Percentiles rank a stretch among this genome's conserved stretches.
Evolutionary conservation across 2,888 invertebrate species (phyloP).

Genomic region (Boloria selene): DNA sequence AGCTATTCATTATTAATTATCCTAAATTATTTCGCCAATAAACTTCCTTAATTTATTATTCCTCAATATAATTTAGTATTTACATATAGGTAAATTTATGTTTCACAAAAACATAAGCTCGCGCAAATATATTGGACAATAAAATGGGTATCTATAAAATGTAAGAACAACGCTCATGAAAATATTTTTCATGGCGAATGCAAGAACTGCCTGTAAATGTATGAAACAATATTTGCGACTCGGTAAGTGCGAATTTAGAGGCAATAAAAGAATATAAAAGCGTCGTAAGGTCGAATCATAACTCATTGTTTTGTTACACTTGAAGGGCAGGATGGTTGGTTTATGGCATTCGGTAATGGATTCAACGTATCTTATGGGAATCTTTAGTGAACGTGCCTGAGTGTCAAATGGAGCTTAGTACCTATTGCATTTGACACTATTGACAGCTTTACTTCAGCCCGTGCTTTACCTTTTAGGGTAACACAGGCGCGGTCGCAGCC

Average conservation of each 20-base stretch:
- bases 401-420: constrained; percentile 29
- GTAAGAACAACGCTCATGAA: constrained; percentile 27
- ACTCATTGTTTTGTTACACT: constrained; percentile 72
- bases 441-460: background rate
- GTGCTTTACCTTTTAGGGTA: background rate
- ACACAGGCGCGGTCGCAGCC: too few relatives aligned
- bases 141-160: constrained; percentile 33
- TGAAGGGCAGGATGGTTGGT: constrained; percentile 48
- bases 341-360: constrained; percentile 77
- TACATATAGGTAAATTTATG: background rate
- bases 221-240: constrained; percentile 56
- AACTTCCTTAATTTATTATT: too few relatives aligned
- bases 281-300: constrained; percentile 67
- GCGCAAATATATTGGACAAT: constrained; percentile 26
- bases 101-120: background rate
- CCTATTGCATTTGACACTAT: background rate
- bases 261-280: constrained; percentile 73
- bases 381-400: constrained; percentile 40
- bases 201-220: constrained; percentile 48
- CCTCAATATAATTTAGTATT: background rate
- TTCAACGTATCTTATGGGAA: constrained; percentile 60
- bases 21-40: too few relatives aligned
- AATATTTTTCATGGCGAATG: constrained; percentile 45
- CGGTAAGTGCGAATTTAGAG: constrained; percentile 61
- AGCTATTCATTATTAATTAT: too few relatives aligned